phyloP scores from a whole-genome alignment of 2,113 vertebrate genomes.

The Aegypius monachus region DNA sequence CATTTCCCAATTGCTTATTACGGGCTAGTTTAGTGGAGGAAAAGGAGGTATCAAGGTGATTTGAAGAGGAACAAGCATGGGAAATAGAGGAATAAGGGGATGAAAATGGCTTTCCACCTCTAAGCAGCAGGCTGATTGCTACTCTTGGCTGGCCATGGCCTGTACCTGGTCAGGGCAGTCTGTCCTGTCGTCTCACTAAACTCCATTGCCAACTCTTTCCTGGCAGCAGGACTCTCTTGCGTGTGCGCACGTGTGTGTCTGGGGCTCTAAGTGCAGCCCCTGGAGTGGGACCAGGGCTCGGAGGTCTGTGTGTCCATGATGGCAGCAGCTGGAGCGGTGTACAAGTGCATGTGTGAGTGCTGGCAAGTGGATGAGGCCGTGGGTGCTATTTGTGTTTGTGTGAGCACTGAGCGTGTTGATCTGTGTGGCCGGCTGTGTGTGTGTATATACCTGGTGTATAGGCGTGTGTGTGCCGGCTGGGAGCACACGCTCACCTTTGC shows the following conservation, averaged over 20 bases:
- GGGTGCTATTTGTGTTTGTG: neutral
- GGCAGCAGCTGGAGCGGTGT: neutral
- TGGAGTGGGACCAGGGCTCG: neutral
- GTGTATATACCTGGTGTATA: no score
- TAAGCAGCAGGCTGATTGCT: neutral
- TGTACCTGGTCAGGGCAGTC: neutral
- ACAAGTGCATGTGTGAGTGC: rapidly evolving
- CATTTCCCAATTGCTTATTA: neutral
- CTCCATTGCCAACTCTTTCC: neutral
- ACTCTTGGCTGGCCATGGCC: neutral
- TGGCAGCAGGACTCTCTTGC: neutral
- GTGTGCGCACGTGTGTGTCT: neutral
- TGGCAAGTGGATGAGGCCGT: neutral
- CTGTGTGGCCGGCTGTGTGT: no score
- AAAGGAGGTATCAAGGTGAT: neutral
- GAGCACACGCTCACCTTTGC: rapidly evolving
- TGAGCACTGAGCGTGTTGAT: neutral
- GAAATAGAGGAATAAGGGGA: neutral
- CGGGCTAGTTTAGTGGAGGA: neutral
- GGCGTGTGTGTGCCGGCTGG: neutral
- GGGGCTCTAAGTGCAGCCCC: neutral
- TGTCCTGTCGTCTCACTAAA: neutral
- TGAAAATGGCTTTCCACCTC: neutral
- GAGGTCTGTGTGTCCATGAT: no score
- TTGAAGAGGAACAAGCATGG: neutral